Evolutionary conservation across 53 echinoderm and acorn worm genomes (phyloP).

Genomic region (Arbacia lixula): DNA sequence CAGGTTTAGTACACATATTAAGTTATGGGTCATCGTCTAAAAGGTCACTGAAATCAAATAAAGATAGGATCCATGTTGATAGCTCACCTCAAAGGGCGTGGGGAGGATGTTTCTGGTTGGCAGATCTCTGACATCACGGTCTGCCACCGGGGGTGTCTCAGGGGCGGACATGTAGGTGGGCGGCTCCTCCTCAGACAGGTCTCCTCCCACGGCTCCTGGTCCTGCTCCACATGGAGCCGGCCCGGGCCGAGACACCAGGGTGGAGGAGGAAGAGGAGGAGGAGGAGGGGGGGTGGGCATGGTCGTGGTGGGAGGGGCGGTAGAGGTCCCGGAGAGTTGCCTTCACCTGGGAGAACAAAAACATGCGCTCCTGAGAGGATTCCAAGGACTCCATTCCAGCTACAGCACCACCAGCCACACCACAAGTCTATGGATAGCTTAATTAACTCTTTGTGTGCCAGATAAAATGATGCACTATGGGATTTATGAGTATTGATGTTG

Average conservation of each 20-base stretch:
- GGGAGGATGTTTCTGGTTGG: slow-evolving; percentile 39
- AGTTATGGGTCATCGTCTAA: no score
- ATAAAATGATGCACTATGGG: no score
- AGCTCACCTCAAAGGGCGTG: slow-evolving; percentile 34
- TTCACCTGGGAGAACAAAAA: slow-evolving; percentile 43
- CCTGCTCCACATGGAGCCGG: background rate
- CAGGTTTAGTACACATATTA: no score
- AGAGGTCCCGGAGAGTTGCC: slow-evolving; percentile 43
- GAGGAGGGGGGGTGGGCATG: background rate
- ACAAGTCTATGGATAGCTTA: no score
- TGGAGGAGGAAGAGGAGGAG: slow-evolving; percentile 9
- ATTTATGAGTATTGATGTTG: no score
- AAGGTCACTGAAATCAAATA: no score
- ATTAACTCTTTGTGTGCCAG: no score
- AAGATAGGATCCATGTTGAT: no score
- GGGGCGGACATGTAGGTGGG: slow-evolving; percentile 30
- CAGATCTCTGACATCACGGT: background rate
- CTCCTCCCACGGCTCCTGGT: background rate
- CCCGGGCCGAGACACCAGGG: slow-evolving; percentile 9
- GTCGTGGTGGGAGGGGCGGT: slow-evolving; percentile 6
- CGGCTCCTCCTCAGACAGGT: background rate
- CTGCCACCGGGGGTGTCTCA: background rate
- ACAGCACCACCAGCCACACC: no score
- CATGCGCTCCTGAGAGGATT: no score
- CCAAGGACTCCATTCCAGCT: no score